Percentiles rank a stretch among this genome's conserved stretches.
These are phyloP conservation scores for Megalurothrips usitatus DNA, from an alignment of 2,888 invertebrate species.

Conservation along the genomic window DNA sequence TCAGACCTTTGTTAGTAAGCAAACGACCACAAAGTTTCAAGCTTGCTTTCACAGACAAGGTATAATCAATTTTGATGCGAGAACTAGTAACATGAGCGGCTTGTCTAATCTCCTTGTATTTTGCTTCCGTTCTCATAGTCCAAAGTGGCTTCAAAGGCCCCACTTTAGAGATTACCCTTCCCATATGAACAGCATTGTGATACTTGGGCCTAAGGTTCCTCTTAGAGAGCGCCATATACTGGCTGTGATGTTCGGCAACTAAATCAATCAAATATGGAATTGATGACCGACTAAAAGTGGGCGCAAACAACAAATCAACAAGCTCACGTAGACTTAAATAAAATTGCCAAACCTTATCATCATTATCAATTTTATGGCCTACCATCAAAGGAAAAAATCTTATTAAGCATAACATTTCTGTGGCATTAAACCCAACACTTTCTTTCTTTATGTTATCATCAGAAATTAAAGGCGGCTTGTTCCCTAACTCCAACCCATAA, in stretches of 20 bases:
- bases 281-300: neutral
- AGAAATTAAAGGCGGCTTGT: slow-evolving; percentile 32
- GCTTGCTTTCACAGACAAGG: neutral
- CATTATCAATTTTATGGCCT: slow-evolving; percentile 29
- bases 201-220: neutral
- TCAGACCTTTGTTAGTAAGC: neutral
- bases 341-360: neutral
- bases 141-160: neutral
- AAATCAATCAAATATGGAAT: neutral
- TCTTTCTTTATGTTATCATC: slow-evolving; percentile 31
- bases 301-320: neutral
- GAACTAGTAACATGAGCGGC: neutral
- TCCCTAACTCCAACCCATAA: slow-evolving; percentile 30
- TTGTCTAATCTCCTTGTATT: neutral
- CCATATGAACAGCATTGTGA: neutral
- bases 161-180: neutral
- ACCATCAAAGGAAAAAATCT: slow-evolving; percentile 34
- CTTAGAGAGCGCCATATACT: neutral
- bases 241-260: neutral
- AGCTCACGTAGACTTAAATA: neutral
- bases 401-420: slow-evolving; percentile 35
- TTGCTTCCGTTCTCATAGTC: neutral
- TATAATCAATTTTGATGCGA: neutral
- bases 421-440: slow-evolving; percentile 33
- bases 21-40: neutral